Evolutionary conservation across 2,888 invertebrate genomes (phyloP), one percentile per base, ranked within the genome.

Genomic region (Latrodectus elegans): DNA sequence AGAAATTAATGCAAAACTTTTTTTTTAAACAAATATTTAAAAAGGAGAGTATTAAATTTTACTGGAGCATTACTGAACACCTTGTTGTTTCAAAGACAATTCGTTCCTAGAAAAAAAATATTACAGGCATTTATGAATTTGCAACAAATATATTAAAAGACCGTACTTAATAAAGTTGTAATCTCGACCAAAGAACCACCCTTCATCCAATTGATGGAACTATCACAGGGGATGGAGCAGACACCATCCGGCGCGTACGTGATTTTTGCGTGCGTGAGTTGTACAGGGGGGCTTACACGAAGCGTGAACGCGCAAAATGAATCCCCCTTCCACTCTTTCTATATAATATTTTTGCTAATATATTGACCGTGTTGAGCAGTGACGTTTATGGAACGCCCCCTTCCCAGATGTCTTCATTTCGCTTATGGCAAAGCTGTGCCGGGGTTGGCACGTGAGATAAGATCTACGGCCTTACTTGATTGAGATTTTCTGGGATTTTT

Each of bases 261-360:
- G 75, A 86, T 75, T 74, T 75, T 71, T 17, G 71, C 75, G 85
- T 87, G 86, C 86, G 72, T 72, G 86, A 81, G 84, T 51, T 68
- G 52, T n/a, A n/a, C n/a, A 14, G 65, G 65, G 75, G 72, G 80
- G 75, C 52, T 52, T 55, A 51, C 64, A 60, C 17, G 68, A 86
- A 86, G 85, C 85, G 85, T 86, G 85, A 86, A 86, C 75, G 80
- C 80, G 85, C 85, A 86, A 86, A 86, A 86, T 86, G 71, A 51
- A 52, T 70, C 22, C 51, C 75, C 75, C 71, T 64, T 68, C 60
- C 74, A 64, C 53, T 73, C 49, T 55, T 38, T 74, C 55, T 14
- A 68, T 64, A 78, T 75, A 86, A 86, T 86, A 86, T 86, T 86
- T 86, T 86, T 77, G 86, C 81, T 87, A 87, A 87, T 87, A 87